Base-by-base conservation (phyloP, 1,140 invertebrate genomes). In the Psilanteris sp. region DNA sequence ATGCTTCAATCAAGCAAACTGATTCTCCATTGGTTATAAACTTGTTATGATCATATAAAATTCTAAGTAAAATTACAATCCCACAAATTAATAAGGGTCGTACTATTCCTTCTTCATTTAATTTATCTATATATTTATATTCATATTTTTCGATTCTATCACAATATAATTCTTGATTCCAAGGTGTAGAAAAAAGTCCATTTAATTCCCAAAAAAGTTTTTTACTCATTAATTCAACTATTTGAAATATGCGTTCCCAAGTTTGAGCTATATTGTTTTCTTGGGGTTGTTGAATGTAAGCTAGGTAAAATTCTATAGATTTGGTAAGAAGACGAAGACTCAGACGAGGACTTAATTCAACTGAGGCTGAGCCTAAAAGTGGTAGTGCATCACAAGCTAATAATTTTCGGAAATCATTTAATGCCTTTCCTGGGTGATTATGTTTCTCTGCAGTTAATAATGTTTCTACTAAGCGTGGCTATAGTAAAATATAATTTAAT, bases 151-250 rank as follows among this genome's bases (percentile, higher is more conserved):
- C 84, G 3, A 89, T 16, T 59, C 66, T 80, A 13, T 89, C 86
- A 18, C 85, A 83, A 27, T 85, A 89, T 0, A 71, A 10, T 10
- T 88, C 87, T 8, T 80, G 74, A 48, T 79, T 86, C 87, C 87
- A 89, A 4, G 80, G 64, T 0, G 43, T 64, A 0, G 81, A 34
- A 44, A 89, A 91, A 20, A 91, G 76, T 22, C 79, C 83, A 59
- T 88, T 88, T 9, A 91, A 80, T 66, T 96, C 94, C 95, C 95
- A 96, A n/a, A 91, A 91, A 24, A 96, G 86, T 81, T 95, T 93
- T 71, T 91, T 90, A 0, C 94, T 94, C 36, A 94, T 91, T 37
- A 94, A 85, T 84, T 93, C 92, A 2, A 96, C 86, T 11, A 95
- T 91, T 66, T 91, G 90, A 82, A 94, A 96, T 8, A 96, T 89